Evolutionary conservation across 2,113 vertebrate genomes (phyloP).

Genomic region (Amazona vittata): DNA sequence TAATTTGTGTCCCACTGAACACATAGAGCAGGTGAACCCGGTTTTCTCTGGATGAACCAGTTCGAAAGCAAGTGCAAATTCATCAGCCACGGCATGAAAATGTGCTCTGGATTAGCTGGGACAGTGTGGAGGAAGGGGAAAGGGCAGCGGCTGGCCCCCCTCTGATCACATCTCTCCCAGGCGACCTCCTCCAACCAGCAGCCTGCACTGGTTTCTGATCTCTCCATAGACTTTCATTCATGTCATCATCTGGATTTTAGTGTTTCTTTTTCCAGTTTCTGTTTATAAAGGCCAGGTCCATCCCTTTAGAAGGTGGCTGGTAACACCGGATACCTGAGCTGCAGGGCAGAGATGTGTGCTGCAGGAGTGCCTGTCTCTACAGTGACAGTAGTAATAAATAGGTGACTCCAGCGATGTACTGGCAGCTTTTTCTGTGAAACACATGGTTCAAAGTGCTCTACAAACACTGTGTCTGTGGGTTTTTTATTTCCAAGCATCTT

Average conservation of each 20-base stretch:
- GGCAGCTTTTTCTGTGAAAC: neutral
- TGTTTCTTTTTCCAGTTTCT: neutral
- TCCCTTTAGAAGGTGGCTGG: neutral
- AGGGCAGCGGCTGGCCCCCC: rapidly evolving
- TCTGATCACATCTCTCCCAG: neutral
- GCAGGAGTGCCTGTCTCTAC: neutral
- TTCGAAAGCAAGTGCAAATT: neutral
- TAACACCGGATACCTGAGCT: neutral
- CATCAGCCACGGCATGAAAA: neutral
- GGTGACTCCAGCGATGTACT: too few relatives aligned
- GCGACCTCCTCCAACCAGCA: neutral
- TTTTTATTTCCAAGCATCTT: neutral
- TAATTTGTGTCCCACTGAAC: neutral
- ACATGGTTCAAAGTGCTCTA: neutral
- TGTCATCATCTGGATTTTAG: neutral
- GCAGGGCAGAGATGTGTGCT: rapidly evolving
- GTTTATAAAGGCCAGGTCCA: neutral
- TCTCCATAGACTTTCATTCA: neutral
- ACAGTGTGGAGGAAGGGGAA: neutral
- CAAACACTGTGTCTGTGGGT: neutral
- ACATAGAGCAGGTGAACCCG: neutral
- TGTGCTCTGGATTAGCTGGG: neutral
- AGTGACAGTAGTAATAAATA: neutral
- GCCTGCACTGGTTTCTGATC: neutral
- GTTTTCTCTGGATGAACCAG: neutral